Base-by-base conservation (phyloP, 2,888 invertebrate genomes). In the Creontiades dilutus region DNA sequence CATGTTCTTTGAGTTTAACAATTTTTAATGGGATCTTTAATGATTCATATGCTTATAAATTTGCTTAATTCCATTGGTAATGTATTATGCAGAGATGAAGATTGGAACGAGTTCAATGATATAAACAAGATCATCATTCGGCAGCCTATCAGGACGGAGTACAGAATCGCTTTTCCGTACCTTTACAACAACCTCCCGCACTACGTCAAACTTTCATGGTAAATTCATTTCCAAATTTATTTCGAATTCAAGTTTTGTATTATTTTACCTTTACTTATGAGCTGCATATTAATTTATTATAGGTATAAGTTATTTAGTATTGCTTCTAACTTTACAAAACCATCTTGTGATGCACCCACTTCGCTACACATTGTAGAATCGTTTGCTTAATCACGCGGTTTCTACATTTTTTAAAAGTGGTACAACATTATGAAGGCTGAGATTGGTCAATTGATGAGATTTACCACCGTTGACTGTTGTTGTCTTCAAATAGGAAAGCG, bases 91-190 rank as follows among this genome's bases (percentile, higher is more conserved):
- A 97, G 98, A 0, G 99, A 99, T 94, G 99, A 99, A 94, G 99
- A 99, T 93, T 99, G 99, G 99, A 99, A 99, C 94, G 99, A 99
- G 94, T 99, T 99, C 93, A 99, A 99, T 94, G 99, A 99, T 93
- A 99, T 99, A 92, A 99, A 99, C 94, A 99, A 99, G 94, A 99
- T 99, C 92, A 99, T 99, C 91, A 99, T 99, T 92, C 95, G 99
- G 12, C 99, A 99, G 93, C 99, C 99, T 3, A 98, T 99, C 92
- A 95, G 99, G 91, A 99, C 99, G 0, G 99, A 99, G 94, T 99
- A 99, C 93, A 96, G 99, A 92, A 99, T 99, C 93, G 99, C 99
- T 0, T 99, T 99, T 94, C 99, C 99, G 0, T 99, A 99, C 94
- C 94, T 99, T 92, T 99, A 99, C 94, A 99, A 99, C 94, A 99